Evolutionary conservation across 2,797 vertebrate genomes (phyloP).

Genomic region (Austrolebias charrua): DNA sequence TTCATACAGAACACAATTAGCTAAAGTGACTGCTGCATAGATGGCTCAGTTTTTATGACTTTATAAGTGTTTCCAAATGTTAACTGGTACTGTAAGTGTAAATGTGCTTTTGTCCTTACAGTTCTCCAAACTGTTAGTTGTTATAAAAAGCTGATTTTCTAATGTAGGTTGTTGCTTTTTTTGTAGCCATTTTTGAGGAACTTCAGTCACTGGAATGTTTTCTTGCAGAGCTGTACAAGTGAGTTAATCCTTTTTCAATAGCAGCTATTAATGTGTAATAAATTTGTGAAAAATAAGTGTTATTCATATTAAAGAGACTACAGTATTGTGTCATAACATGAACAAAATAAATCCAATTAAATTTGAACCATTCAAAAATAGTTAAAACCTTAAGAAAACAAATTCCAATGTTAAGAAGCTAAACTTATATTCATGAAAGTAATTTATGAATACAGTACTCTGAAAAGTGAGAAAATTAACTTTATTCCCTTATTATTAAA

Average conservation of each 20-base stretch:
- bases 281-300: not conserved
- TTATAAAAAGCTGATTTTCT: not conserved
- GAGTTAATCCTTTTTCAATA: constrained; percentile 62
- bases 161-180: constrained; percentile 32
- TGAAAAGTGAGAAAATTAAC: not conserved
- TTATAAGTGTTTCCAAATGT: not conserved
- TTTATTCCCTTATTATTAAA: not conserved
- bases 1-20: no score
- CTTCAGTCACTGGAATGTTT: constrained; percentile 96
- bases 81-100: not conserved
- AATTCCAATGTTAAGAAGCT: no score
- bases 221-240: constrained; percentile 96
- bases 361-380: not conserved
- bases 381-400: no score
- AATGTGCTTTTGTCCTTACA: not conserved
- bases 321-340: no score
- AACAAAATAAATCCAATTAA: no score
- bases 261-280: not conserved
- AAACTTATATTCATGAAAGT: no score
- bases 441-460: not conserved
- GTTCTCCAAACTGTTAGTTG: not conserved
- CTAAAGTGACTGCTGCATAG: no score
- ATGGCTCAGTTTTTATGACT: not conserved
- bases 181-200: constrained; percentile 92
- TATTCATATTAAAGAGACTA: not conserved